These are phyloP conservation scores for Drosophila ustulata DNA, from an alignment of 2,888 invertebrate genomes.

Conservation along the genomic window DNA sequence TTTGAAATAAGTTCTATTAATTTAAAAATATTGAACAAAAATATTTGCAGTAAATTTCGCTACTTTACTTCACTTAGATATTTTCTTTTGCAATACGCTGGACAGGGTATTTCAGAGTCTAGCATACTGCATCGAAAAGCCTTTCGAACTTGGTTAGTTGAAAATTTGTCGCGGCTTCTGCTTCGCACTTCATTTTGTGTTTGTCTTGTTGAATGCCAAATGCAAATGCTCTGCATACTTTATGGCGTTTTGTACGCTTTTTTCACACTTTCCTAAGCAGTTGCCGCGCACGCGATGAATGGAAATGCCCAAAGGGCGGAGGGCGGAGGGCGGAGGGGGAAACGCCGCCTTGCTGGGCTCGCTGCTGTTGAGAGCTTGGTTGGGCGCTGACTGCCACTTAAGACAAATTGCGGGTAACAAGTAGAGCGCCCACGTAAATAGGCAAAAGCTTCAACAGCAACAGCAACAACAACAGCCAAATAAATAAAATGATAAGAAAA, in stretches of 20 bases:
- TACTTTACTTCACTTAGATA: too few species aligned
- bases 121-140: too few species aligned
- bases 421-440: conserved; percentile 68
- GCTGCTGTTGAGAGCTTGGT: conserved; percentile 43
- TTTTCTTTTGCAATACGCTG: neutral
- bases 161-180: conserved; percentile 75
- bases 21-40: too few species aligned
- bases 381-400: conserved; percentile 76
- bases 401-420: conserved; percentile 83
- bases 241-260: conserved; percentile 77
- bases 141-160: conserved; percentile 46
- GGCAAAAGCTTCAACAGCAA: conserved; percentile 48
- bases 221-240: conserved; percentile 84
- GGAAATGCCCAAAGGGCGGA: conserved; percentile 42
- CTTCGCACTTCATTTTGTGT: conserved; percentile 79
- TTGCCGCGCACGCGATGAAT: conserved; percentile 59
- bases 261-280: conserved; percentile 71
- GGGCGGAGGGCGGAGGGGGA: conserved; percentile 17
- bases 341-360: neutral
- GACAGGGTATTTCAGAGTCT: conserved; percentile 11
- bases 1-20: too few species aligned
- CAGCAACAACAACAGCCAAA: conserved; percentile 15
- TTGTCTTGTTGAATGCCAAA: conserved; percentile 82
- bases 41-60: too few species aligned
- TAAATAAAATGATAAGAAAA: conserved; percentile 36